Evolutionary conservation across 2,113 vertebrate genomes (phyloP).

Genomic region (Podocnemis expansa): DNA sequence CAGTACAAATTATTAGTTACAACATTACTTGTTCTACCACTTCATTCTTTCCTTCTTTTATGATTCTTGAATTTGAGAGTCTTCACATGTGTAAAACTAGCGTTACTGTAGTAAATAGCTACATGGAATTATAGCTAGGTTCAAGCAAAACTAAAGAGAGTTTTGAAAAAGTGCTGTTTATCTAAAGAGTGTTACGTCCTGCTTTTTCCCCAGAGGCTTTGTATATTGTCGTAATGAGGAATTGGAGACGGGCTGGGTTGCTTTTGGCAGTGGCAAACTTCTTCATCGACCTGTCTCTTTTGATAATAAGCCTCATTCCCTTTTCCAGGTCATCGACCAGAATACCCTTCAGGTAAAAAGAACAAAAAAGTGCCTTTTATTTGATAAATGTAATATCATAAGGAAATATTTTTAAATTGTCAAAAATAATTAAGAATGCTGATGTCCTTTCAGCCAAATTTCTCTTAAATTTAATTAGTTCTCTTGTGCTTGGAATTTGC

Average conservation of each 20-base stretch:
- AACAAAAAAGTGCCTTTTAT: not conserved
- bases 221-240: slow-evolving; percentile 98
- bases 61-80: not conserved
- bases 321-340: slow-evolving; percentile 96
- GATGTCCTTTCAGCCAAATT: not conserved
- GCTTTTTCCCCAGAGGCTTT: slow-evolving; percentile 85
- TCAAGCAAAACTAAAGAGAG: not conserved
- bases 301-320: slow-evolving; percentile 95
- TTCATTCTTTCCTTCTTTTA: not conserved
- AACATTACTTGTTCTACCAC: not conserved
- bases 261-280: slow-evolving; percentile 86
- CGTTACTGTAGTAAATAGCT: not conserved
- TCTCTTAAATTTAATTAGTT: not conserved
- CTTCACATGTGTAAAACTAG: not conserved
- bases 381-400: not conserved
- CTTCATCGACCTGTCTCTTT: slow-evolving; percentile 95
- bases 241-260: slow-evolving; percentile 93
- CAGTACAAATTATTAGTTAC: not conserved
- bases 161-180: not conserved
- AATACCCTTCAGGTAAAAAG: slow-evolving; percentile 93
- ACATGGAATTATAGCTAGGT: not conserved
- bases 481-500: not conserved
- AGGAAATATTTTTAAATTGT: not conserved
- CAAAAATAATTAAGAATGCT: not conserved
- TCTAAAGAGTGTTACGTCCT: not conserved